Evolutionary conservation across 2,888 invertebrate species (phyloP), one percentile per base, ranked within the genome.

Genomic region (Eulithis prunata): DNA sequence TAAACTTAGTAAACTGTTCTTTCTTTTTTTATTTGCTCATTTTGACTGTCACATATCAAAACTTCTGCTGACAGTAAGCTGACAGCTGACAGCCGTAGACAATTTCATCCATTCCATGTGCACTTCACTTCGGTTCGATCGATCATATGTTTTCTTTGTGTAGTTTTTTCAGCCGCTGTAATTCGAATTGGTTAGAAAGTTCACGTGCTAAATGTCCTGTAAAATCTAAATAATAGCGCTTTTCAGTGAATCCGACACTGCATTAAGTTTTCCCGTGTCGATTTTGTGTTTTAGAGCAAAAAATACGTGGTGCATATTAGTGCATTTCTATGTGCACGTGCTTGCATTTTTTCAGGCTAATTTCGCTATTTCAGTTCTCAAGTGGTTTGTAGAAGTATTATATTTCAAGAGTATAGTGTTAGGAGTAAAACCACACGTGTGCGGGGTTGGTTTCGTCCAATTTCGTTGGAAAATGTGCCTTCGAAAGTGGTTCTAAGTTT

Each of bases 131-230:
- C n/a, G 32, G 32, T 54, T 87, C 91, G 87, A 93, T 93, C 93
- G 93, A 93, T 93, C 93, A 93, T 92, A 93, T 93, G 93, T 93
- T 93, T 93, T 93, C 93, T 92, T 93, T 92, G 92, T 93, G 90
- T 91, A 89, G 89, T 87, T 91, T 90, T 91, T 89, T 91, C 90
- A 91, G 91, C 90, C 88, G 88, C 90, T 91, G 90, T 88, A 87
- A 89, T 90, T 91, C 90, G 89, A 91, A 91, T 88, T 89, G 84
- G 87, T 86, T 89, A 86, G 79, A 81, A 81, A 83, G 79, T 86
- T 86, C 81, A 81, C 80, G 77, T 81, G 79, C 77, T 78, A 71
- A 70, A 79, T 54, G 55, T 55, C 62, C 66, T 71, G 38, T 72
- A 78, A 75, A 75, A 64, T 71, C 56, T 68, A 45, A 62, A 66